A percentile compares a stretch with the other conserved stretches of the same genome.
These are phyloP conservation scores for Pseudorhombus dupliciocellatus DNA, from an alignment of 2,113 vertebrate species.

Conservation along the genomic window DNA sequence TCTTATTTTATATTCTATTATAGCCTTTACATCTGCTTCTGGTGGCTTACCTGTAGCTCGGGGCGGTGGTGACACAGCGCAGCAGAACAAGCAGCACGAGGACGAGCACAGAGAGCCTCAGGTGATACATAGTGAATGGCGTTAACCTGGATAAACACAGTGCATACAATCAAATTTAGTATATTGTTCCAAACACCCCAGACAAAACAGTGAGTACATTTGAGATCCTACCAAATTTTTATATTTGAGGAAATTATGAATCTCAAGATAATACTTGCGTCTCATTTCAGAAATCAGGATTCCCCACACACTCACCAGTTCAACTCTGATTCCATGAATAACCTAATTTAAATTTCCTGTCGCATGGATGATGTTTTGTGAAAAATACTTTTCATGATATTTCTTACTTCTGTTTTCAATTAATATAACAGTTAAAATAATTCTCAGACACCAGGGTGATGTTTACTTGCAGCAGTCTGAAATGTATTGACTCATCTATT, in stretches of 20 bases:
- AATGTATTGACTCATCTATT: no score
- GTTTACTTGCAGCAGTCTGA: no score
- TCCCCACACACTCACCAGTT: not conserved
- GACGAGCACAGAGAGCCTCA: slow-evolving; percentile 81
- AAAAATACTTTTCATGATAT: no score
- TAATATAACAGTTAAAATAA: not conserved
- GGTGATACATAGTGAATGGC: slow-evolving; percentile 79
- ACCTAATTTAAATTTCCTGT: not conserved
- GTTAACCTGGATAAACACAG: slow-evolving; percentile 34
- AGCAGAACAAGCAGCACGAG: slow-evolving; percentile 81
- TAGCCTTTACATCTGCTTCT: not conserved
- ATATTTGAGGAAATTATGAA: not conserved
- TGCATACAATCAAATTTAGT: not conserved
- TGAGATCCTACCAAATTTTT: not conserved
- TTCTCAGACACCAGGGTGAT: not conserved
- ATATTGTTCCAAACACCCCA: not conserved
- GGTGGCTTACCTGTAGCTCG: slow-evolving; percentile 83
- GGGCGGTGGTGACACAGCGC: slow-evolving; percentile 79
- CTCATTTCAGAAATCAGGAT: no score
- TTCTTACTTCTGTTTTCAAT: not conserved
- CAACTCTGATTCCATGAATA: not conserved
- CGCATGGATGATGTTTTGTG: not conserved
- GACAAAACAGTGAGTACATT: not conserved
- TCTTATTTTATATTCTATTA: not conserved
- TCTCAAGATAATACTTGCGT: not conserved